phyloP scores from a whole-genome alignment of 2,797 vertebrate species.

The Allenopithecus nigroviridis region DNA sequence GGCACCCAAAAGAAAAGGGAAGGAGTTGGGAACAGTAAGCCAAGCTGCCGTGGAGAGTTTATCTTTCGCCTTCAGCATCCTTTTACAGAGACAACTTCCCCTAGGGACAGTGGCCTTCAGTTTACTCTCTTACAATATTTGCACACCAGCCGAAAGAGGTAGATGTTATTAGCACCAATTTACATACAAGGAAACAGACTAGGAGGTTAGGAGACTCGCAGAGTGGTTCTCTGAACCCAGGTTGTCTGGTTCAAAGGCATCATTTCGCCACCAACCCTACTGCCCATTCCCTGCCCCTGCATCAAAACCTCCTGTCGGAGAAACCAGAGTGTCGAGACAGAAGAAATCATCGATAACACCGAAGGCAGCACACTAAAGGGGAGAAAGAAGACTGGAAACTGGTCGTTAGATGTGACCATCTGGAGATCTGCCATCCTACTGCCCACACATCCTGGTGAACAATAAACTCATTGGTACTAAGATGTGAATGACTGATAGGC shows the following conservation, averaged over 20 bases:
- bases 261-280: fast-evolving
- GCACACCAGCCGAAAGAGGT: not conserved
- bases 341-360: fast-evolving
- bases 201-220: not conserved
- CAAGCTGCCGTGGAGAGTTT: not conserved
- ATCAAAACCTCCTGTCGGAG: not conserved
- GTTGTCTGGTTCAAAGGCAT: not conserved
- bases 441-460: not conserved
- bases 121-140: not conserved
- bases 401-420: too few relatives aligned
- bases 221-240: not conserved
- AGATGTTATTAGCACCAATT: not conserved
- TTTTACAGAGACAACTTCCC: not conserved
- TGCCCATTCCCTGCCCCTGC: not conserved
- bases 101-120: not conserved
- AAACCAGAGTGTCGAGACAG: not conserved
- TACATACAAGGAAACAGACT: not conserved
- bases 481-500: not conserved
- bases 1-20: not conserved
- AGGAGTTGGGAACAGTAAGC: not conserved
- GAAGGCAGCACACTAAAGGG: fast-evolving
- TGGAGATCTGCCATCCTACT: not conserved
- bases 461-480: not conserved
- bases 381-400: not conserved
- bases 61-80: not conserved